Evolutionary conservation across 2,113 vertebrate genomes (phyloP).

Genomic region (Synchiropus splendidus): DNA sequence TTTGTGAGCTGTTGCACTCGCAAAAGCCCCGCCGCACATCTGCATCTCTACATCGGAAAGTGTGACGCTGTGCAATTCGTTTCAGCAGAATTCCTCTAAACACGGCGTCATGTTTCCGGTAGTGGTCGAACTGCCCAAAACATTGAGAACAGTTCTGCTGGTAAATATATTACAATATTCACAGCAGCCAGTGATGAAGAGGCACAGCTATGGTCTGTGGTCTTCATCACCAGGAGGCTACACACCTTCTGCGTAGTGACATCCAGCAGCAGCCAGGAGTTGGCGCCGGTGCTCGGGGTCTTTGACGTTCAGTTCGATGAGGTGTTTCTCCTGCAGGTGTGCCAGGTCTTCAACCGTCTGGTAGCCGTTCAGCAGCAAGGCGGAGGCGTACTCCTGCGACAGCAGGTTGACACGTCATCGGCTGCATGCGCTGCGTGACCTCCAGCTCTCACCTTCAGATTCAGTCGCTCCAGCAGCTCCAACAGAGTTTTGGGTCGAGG

Average conservation of each 20-base stretch:
- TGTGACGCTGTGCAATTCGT: too few species aligned
- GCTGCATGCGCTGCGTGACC: too few species aligned
- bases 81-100: too few species aligned
- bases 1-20: too few species aligned
- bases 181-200: too few species aligned
- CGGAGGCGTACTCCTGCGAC: slow-evolving; percentile 80
- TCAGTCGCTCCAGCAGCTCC: slow-evolving; percentile 79
- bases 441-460: slow-evolving; percentile 74
- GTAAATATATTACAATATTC: too few species aligned
- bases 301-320: slow-evolving; percentile 85
- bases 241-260: slow-evolving; percentile 77
- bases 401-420: too few species aligned
- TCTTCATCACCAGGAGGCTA: too few species aligned
- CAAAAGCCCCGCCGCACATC: not conserved
- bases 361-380: slow-evolving; percentile 87
- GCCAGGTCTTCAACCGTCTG: slow-evolving; percentile 88
- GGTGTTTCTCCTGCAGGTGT: slow-evolving; percentile 84
- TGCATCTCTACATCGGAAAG: slow-evolving; percentile 1
- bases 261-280: slow-evolving; percentile 80
- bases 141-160: too few species aligned
- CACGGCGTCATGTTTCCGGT: too few species aligned
- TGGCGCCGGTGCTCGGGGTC: slow-evolving; percentile 78
- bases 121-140: too few species aligned
- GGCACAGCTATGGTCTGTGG: too few species aligned
- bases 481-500: slow-evolving; percentile 76